Evolutionary conservation across 2,797 vertebrate genomes (phyloP), one percentile per base, ranked within the genome.

Genomic region (Hoplostethus mediterraneus): DNA sequence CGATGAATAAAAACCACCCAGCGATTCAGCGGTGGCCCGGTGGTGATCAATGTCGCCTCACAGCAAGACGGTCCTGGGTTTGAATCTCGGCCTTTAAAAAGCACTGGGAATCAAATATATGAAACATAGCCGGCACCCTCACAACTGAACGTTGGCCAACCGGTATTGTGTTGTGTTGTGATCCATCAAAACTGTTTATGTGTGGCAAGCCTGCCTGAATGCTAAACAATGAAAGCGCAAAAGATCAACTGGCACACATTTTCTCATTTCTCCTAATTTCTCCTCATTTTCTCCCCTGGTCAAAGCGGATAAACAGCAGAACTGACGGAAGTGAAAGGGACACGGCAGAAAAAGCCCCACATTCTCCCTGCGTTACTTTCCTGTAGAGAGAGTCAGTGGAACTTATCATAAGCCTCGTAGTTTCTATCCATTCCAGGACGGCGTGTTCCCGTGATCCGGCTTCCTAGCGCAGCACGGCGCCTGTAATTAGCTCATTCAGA

Each of bases 401-500:
- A 80, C 65, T 78, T 60, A 82, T 77, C 76, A 42, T 28, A 63
- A 74, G 71, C 75, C 68, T 74, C 74, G 56, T 64, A 63, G 77
- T 48, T 48, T 53, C 48, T 4, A n/a, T 64, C 47, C 61, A 25
- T 59, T 66, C 36, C 72, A 60, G 71, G 75, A 82, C 57, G 44
- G 52, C 36, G 69, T n/a, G 61, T 78, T 80, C 63, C 69, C 77
- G 74, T 30, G 75, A 78, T 81, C 42, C 67, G 0, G 77, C 82
- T 76, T 81, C 83, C 55, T 14, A 45, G 63, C 64, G 10, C 83
- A 82, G 85, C 71, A 1, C 10, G 68, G 51, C 71, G 80, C 68
- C 79, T 60, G 63, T 90, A 90, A 93, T 90, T 89, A 89, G 86
- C 82, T 84, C 65, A 64, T 17, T 4, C 62, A 80, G 82, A 88